These are phyloP conservation scores for Chrysocyon brachyurus DNA, from an alignment of 2,797 vertebrate genomes.

Conservation along the genomic window DNA sequence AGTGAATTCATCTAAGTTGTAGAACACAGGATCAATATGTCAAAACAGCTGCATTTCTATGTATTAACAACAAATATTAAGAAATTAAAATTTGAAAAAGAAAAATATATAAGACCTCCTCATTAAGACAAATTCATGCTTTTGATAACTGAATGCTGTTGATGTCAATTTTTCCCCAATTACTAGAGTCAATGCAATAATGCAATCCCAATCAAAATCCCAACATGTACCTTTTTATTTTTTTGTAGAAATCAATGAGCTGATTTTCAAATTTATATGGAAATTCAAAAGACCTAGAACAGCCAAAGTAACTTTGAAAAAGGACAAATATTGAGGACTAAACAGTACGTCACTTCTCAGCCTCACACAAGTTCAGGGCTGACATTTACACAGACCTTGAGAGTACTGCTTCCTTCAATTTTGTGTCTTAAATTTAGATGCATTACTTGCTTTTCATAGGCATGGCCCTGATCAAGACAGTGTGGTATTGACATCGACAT, in stretches of 20 bases:
- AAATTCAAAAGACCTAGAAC: neutral
- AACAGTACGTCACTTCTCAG: neutral
- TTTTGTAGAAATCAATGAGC: neutral
- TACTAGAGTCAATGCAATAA: neutral
- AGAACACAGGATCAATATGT: neutral
- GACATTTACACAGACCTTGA: neutral
- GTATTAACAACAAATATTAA: neutral
- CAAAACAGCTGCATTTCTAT: neutral
- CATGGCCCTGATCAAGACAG: neutral
- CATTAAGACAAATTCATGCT: neutral
- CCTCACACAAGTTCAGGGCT: neutral
- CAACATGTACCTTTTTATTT: neutral
- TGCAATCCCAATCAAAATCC: neutral
- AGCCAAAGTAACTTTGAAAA: neutral
- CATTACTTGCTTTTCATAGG: neutral
- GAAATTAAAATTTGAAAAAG: neutral
- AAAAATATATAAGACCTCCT: neutral
- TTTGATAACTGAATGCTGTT: neutral
- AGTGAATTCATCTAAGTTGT: neutral
- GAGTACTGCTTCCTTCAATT: neutral
- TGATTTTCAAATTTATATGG: neutral
- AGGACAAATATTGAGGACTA: neutral
- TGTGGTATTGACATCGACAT: neutral
- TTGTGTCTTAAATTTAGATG: neutral
- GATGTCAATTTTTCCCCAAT: neutral